Conservation (phyloP, 2,888 invertebrate genomes). For the Clitarchus hookeri region DNA sequence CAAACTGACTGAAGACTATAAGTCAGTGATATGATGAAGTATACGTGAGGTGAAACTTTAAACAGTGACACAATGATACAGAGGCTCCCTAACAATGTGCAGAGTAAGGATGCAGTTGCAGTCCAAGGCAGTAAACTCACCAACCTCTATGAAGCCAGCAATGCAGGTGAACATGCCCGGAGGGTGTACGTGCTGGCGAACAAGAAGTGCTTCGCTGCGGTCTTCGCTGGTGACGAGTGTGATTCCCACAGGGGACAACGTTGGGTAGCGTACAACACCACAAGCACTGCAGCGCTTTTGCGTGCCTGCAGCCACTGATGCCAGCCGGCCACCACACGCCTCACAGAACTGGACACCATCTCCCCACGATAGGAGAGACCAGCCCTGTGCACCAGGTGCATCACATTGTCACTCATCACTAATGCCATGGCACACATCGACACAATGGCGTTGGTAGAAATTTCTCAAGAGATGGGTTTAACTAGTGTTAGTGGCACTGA, state of each 20-base stretch:
- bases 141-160: slow-evolving; percentile 61
- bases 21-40: no score
- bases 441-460: no score
- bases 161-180: slow-evolving; percentile 59
- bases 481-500: no score
- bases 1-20: no score
- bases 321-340: slow-evolving; percentile 46
- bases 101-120: no score
- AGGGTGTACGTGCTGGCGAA: slow-evolving; percentile 56
- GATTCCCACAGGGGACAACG: slow-evolving; percentile 50
- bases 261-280: slow-evolving; percentile 48
- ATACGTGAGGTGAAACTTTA: no score
- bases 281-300: slow-evolving; percentile 45
- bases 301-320: slow-evolving; percentile 42
- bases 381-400: neutral
- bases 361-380: slow-evolving; percentile 17
- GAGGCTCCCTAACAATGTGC: no score
- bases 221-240: slow-evolving; percentile 54
- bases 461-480: no score
- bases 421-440: no score
- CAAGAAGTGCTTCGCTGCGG: slow-evolving; percentile 55
- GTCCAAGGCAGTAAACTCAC: slow-evolving; percentile 41
- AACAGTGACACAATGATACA: no score
- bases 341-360: slow-evolving; percentile 45
- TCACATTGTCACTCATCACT: no score